These are phyloP conservation scores for Adelosebastes latens DNA, from an alignment of 2,797 vertebrate genomes.

Conservation along the genomic window DNA sequence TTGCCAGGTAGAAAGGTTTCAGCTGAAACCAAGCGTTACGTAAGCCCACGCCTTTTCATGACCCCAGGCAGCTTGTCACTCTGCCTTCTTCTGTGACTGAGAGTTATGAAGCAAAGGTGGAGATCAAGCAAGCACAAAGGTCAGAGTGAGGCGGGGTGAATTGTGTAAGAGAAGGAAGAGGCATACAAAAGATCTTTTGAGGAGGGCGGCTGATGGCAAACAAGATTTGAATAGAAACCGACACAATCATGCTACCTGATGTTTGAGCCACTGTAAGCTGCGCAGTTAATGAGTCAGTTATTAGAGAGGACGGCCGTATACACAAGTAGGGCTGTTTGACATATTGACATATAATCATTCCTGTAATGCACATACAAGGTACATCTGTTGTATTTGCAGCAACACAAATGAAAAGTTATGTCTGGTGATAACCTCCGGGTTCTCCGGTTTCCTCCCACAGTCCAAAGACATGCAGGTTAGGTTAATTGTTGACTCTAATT, in stretches of 20 bases:
- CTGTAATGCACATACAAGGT: neutral
- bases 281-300: neutral
- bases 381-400: neutral
- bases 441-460: too few species aligned
- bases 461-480: too few species aligned
- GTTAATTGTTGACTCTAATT: too few species aligned
- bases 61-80: neutral
- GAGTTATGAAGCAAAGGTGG: slow-evolving; percentile 6
- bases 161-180: slow-evolving; percentile 4
- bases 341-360: neutral
- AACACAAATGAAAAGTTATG: neutral
- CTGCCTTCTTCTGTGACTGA: neutral
- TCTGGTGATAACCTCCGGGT: neutral
- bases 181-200: neutral
- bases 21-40: slow-evolving; percentile 16
- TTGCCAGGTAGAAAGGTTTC: slow-evolving; percentile 29
- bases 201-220: neutral
- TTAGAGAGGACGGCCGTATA: neutral
- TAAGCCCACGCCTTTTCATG: slow-evolving; percentile 32
- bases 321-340: neutral
- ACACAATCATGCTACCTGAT: neutral
- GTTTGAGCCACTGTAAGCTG: neutral
- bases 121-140: slow-evolving; percentile 12
- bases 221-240: neutral
- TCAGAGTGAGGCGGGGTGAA: slow-evolving; percentile 7